phyloP scores from a whole-genome alignment of 2,113 vertebrate species.

The Chaetops frenatus region DNA sequence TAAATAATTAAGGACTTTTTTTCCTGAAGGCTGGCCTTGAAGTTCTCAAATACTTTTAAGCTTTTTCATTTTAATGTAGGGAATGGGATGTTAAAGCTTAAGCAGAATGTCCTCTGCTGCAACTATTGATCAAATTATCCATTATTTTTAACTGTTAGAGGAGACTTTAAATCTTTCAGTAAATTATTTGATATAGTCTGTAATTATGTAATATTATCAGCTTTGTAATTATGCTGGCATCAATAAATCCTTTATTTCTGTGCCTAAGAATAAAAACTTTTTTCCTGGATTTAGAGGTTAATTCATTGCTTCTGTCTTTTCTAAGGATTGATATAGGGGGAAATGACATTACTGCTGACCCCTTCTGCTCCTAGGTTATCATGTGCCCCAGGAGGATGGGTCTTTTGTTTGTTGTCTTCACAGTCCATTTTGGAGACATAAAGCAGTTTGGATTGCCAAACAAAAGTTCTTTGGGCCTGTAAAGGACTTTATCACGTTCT shows the following conservation, averaged over 20 bases:
- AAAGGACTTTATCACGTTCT: fast-evolving
- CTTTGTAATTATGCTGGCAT: not conserved
- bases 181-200: not conserved
- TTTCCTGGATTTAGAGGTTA: not conserved
- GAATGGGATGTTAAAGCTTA: not conserved
- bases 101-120: not conserved
- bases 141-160: not conserved
- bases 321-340: not conserved
- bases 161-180: not conserved
- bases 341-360: not conserved
- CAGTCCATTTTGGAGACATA: not conserved
- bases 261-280: not conserved
- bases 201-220: not conserved
- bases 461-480: not conserved
- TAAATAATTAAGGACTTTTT: not conserved
- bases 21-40: not conserved
- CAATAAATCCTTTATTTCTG: not conserved
- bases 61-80: not conserved
- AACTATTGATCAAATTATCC: not conserved
- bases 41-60: not conserved
- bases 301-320: not conserved
- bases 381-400: not conserved
- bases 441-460: not conserved
- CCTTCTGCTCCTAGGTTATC: not conserved
- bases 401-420: not conserved